Conservation (phyloP, 2,797 vertebrate species). For the Syngnathus acus region DNA sequence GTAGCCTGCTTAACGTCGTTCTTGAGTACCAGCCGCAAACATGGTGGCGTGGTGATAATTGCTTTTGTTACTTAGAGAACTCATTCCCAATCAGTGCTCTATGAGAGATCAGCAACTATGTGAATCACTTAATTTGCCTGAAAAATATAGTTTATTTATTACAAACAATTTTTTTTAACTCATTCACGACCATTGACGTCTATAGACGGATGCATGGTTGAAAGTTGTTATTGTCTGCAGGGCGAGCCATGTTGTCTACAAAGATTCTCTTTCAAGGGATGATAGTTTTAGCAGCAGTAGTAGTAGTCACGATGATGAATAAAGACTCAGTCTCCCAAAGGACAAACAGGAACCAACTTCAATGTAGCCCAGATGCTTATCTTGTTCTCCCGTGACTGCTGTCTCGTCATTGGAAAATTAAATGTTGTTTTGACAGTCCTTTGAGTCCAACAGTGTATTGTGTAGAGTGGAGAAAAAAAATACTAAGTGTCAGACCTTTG, state of each 20-base stretch:
- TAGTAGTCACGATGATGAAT: conserved; percentile 10
- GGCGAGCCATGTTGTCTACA: conserved; percentile 30
- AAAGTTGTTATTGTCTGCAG: not conserved
- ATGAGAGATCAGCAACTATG: not conserved
- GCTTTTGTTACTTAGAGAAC: not conserved
- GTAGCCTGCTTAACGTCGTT: not conserved
- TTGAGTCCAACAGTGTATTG: not conserved
- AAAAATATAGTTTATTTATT: not conserved
- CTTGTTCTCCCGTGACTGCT: conserved; percentile 32
- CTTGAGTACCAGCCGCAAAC: not conserved
- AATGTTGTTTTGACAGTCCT: conserved; percentile 16
- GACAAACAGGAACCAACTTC: conserved; percentile 59
- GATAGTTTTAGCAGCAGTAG: conserved; percentile 60
- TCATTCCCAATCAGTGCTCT: not conserved
- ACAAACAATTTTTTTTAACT: not conserved
- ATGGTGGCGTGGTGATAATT: not conserved
- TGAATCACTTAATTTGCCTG: not conserved
- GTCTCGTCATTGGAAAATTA: conserved; percentile 28
- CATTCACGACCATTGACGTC: too few relatives aligned
- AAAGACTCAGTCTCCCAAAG: conserved; percentile 41
- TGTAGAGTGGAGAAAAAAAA: conserved; percentile 3
- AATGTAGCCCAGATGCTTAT: conserved; percentile 55
- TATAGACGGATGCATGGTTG: not conserved
- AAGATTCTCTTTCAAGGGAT: conserved; percentile 36
- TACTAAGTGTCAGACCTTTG: not conserved